Base-by-base conservation (phyloP, 1,140 invertebrate species). In the Uloborus diversus region DNA sequence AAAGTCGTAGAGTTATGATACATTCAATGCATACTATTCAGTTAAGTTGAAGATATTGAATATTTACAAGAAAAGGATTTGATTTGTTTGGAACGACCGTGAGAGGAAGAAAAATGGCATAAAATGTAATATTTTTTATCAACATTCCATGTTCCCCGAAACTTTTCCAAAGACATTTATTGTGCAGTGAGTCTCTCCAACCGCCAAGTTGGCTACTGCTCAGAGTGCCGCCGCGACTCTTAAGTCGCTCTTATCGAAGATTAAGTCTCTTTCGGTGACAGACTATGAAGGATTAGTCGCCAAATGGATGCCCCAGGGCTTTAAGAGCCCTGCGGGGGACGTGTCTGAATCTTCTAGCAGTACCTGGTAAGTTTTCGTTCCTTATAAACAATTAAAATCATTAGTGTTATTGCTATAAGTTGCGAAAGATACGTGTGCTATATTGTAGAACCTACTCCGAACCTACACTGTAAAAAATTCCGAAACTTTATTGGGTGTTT, bases 251-350 rank as follows among this genome's bases (percentile, higher is more conserved):
- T 49, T 78, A 11, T 20, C 61, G 1, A 65, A 68, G 47, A 78
- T 78, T 3, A 53, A 47, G 33, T 65, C 75, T 4, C 62, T 78
- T 14, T 78, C 75, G 4, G 64, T 68, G 1, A 49, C 75, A 3
- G 75, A 78, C 51, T 78, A 78, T 68, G 75, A 78, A 37, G 51
- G 33, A n/a, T 35, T 78, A 3, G 64, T 78, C 17, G 75, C 62
- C 3, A 78, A 57, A 33, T 66, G 56, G 23, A 62, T 78, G 7
- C 75, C 75, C 14, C 75, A 78, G 28, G 75, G 75, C 14, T 68
- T 66, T 27, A 35, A 62, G 32, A 62, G 62, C n/a, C 20, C 75
- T 1, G 61, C 42, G 28, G 32, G 11, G 11, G 59, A 35, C 35
- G 57, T 66, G 33, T 53, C 75, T n/a, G 75, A 78, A 47, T 78